Evolutionary conservation across 2,888 invertebrate genomes (phyloP).

Genomic region (Cyrtodaria siliqua): DNA sequence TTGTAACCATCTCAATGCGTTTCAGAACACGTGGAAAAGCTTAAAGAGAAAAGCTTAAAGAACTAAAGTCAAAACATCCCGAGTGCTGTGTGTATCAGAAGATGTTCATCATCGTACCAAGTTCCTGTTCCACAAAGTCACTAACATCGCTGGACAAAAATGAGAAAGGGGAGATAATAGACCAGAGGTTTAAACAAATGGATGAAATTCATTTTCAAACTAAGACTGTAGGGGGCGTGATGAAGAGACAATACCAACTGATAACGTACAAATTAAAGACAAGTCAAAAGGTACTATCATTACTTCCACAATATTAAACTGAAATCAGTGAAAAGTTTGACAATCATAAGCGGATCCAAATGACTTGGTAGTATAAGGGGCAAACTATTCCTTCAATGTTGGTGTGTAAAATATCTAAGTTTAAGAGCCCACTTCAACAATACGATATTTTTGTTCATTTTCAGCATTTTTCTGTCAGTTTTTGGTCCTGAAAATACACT

Average conservation of each 20-base stretch:
- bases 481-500: too few species aligned
- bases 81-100: constrained; percentile 15
- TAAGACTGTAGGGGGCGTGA: constrained; percentile 13
- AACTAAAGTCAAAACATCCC: not conserved
- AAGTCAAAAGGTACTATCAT: constrained; percentile 2
- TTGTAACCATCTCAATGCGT: not conserved
- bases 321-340: too few species aligned
- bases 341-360: too few species aligned
- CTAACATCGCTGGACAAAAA: constrained; percentile 32
- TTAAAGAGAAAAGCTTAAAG: too few species aligned
- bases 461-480: too few species aligned
- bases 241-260: constrained; percentile 22
- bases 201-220: constrained; percentile 16
- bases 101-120: constrained; percentile 34
- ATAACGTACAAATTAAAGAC: constrained; percentile 17
- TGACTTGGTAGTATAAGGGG: too few species aligned
- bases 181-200: constrained; percentile 27
- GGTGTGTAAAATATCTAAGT: too few species aligned
- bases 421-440: too few species aligned
- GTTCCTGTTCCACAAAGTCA: constrained; percentile 24
- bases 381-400: too few species aligned
- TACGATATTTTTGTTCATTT: too few species aligned
- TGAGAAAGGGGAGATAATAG: constrained; percentile 11
- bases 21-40: constrained; percentile 10
- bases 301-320: too few species aligned